Conservation (phyloP, 2,888 invertebrate species). For the Ennomos fuscantarius region DNA sequence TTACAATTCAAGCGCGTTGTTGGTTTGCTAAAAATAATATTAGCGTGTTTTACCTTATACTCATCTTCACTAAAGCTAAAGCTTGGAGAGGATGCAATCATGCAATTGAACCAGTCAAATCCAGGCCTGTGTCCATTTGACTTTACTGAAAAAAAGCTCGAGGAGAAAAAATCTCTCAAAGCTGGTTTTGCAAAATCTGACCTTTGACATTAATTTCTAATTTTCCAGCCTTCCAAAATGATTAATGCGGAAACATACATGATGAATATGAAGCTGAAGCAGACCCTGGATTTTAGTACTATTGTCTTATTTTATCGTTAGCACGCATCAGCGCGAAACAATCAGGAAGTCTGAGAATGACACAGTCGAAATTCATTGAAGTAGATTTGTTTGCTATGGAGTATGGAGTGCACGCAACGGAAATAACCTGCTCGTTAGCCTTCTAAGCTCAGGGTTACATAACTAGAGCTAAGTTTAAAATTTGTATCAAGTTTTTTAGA, state of each 20-base stretch:
- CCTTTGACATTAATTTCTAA: slow-evolving; percentile 16
- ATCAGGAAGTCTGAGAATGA: slow-evolving; percentile 24
- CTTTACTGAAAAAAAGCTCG: neutral
- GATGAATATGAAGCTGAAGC: slow-evolving; percentile 8
- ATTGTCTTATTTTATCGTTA: slow-evolving; percentile 23
- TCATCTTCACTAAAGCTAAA: too few species aligned
- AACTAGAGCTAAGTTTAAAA: neutral
- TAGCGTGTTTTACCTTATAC: too few species aligned
- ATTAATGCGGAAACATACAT: slow-evolving; percentile 15
- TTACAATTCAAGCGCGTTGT: too few species aligned
- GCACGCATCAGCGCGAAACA: slow-evolving; percentile 23
- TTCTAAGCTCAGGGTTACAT: slow-evolving; percentile 6
- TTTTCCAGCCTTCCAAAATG: slow-evolving; percentile 3
- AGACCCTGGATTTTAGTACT: slow-evolving; percentile 22
- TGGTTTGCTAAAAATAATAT: too few species aligned
- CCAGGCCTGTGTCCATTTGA: too few species aligned
- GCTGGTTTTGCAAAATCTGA: slow-evolving; percentile 19
- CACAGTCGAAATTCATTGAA: slow-evolving; percentile 13
- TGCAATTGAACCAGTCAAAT: too few species aligned
- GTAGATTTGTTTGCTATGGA: slow-evolving; percentile 4
- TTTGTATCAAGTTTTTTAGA: neutral
- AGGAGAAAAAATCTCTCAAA: slow-evolving; percentile 25
- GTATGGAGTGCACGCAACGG: slow-evolving; percentile 1
- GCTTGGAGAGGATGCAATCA: too few species aligned
- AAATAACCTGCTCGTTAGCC: slow-evolving; percentile 3